A percentile compares a stretch with the other conserved stretches of the same genome.
Conservation (phyloP, 2,888 invertebrate species). For the Leptinotarsa haldemani region DNA sequence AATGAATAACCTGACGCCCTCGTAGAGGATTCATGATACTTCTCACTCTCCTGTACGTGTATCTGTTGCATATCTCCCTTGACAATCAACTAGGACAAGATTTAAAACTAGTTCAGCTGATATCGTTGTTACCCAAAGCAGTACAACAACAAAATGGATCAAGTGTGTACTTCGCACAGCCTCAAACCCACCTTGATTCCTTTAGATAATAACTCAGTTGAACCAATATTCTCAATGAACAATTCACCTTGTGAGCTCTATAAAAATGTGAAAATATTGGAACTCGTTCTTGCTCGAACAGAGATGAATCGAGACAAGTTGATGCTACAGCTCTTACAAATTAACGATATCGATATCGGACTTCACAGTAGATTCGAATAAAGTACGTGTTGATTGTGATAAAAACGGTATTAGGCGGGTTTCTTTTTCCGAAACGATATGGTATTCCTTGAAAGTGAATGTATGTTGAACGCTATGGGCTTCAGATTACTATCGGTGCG, state of each 20-base stretch:
- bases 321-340: constrained; percentile 6
- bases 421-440: background rate
- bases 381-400: background rate
- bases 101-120: background rate
- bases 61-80: no score
- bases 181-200: background rate
- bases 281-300: background rate
- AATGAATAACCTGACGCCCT: no score
- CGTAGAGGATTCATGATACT: no score
- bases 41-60: no score
- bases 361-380: background rate
- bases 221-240: constrained; percentile 3
- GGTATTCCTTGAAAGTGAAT: background rate
- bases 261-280: constrained; percentile 12
- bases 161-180: background rate
- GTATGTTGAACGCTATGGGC: background rate
- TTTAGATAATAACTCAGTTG: background rate
- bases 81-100: background rate
- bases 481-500: background rate
- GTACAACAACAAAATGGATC: background rate
- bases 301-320: constrained; percentile 7
- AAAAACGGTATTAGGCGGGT: constrained; percentile 1
- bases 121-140: background rate
- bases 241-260: background rate
- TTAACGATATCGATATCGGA: constrained; percentile 13